Conservation (phyloP, 2,888 invertebrate species). For the Physocephala rufipes region DNA sequence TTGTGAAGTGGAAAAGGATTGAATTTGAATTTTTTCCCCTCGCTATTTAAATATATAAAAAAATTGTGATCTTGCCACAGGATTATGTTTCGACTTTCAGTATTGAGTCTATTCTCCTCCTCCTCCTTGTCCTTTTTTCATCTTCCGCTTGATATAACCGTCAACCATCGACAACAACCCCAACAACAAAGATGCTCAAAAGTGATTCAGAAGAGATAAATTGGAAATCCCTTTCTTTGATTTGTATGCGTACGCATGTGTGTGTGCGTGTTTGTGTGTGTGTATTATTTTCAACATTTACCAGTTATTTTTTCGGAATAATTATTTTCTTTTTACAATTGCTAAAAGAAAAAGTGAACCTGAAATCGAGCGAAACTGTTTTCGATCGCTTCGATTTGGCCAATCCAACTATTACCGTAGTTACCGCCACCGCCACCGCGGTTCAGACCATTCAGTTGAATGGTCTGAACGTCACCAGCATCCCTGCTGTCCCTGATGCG, state of each 20-base stretch:
- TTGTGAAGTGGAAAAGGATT: background rate
- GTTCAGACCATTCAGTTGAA: no score
- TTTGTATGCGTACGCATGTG: constrained; percentile 53
- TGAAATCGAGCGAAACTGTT: constrained; percentile 28
- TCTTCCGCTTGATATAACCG: background rate
- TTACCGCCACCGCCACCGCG: background rate
- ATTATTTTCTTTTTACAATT: constrained; percentile 18
- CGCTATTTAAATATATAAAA: background rate
- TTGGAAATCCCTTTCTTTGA: constrained; percentile 57
- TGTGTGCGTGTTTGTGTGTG: constrained; percentile 28
- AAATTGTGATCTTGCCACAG: background rate
- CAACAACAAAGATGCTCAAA: constrained; percentile 31
- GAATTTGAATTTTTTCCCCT: constrained; percentile 4
- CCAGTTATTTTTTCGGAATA: constrained; percentile 25
- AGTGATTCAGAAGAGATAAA: constrained; percentile 41
- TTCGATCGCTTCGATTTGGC: constrained; percentile 15
- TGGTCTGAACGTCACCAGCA: no score
- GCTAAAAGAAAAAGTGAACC: constrained; percentile 31
- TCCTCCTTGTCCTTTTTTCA: background rate
- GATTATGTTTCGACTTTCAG: background rate
- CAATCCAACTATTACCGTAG: background rate
- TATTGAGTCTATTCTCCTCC: background rate
- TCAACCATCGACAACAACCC: background rate
- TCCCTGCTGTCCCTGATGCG: no score
- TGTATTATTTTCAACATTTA: constrained; percentile 32